Conservation (phyloP, 2,113 vertebrate genomes). For the Gobio gobio region DNA sequence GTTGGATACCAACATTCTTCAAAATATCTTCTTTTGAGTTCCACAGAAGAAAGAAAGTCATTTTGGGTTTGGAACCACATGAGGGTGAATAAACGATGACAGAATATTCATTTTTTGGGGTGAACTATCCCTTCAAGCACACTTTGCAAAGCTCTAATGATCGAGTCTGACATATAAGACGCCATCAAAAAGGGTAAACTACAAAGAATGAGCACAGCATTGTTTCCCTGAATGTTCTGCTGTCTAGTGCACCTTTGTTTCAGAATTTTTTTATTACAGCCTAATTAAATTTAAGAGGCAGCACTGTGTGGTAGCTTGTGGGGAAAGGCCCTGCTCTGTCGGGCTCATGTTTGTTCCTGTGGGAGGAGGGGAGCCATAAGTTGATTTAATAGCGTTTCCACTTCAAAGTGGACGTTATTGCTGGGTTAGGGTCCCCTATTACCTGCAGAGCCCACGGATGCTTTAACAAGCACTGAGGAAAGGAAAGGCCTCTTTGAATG, state of each 20-base stretch:
- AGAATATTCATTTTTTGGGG: not conserved
- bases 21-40: not conserved
- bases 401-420: slow-evolving; percentile 55
- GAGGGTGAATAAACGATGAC: not conserved
- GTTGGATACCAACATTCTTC: not conserved
- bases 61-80: not conserved
- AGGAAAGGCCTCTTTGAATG: slow-evolving; percentile 42
- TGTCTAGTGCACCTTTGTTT: slow-evolving; percentile 33
- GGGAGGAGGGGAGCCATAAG: slow-evolving; percentile 29
- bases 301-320: slow-evolving; percentile 18
- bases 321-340: not conserved
- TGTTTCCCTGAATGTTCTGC: not conserved
- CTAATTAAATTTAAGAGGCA: slow-evolving; percentile 43
- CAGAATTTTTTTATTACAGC: slow-evolving; percentile 10
- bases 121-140: not conserved
- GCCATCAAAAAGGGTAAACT: not conserved
- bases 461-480: slow-evolving; percentile 48
- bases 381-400: slow-evolving; percentile 47
- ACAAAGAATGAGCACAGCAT: slow-evolving; percentile 4
- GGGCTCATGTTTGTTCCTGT: slow-evolving; percentile 30
- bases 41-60: not conserved
- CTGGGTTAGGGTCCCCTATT: slow-evolving; percentile 37
- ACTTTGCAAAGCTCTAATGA: not conserved
- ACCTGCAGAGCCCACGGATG: slow-evolving; percentile 34
- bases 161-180: not conserved